phyloP scores from a whole-genome alignment of 1,140 invertebrate genomes.

The Drosophila oshimai region DNA sequence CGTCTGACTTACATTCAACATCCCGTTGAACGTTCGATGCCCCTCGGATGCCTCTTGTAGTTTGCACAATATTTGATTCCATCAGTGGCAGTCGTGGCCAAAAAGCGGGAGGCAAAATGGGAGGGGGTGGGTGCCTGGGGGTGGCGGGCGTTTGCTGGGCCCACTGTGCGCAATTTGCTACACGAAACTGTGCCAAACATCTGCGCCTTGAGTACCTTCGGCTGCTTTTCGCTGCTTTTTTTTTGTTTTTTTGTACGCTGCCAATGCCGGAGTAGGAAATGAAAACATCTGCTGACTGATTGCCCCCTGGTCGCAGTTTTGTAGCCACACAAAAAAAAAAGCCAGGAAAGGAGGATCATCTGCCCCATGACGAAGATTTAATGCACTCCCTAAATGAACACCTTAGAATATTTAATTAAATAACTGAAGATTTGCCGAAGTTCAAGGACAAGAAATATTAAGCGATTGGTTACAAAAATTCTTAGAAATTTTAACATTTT shows the following conservation, averaged over 20 bases:
- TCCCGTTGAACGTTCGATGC: slow-evolving; percentile 72
- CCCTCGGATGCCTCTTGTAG: slow-evolving; percentile 61
- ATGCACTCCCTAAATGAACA: neutral
- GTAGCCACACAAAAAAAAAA: slow-evolving; percentile 2
- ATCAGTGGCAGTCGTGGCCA: slow-evolving; percentile 42
- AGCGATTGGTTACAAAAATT: too few species aligned
- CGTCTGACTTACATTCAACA: slow-evolving; percentile 48
- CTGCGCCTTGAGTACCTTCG: slow-evolving; percentile 63
- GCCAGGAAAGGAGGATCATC: slow-evolving; percentile 4
- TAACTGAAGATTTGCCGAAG: too few species aligned
- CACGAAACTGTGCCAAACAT: slow-evolving; percentile 80
- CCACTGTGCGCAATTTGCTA: slow-evolving; percentile 78
- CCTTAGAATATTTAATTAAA: neutral
- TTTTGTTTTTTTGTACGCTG: slow-evolving; percentile 35
- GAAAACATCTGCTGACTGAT: slow-evolving; percentile 81
- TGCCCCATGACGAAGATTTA: neutral
- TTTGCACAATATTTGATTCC: slow-evolving; percentile 81
- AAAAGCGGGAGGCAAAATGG: neutral
- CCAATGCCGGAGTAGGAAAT: slow-evolving; percentile 66
- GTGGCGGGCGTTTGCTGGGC: slow-evolving; percentile 46
- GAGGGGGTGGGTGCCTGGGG: slow-evolving; percentile 6
- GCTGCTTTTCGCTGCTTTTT: slow-evolving; percentile 39
- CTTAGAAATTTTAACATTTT: neutral
- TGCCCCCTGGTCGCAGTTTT: slow-evolving; percentile 69
- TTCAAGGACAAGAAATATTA: neutral